Evolutionary conservation across 2,113 vertebrate genomes (phyloP).

Genomic region (Neodontobutis hainanensis): DNA sequence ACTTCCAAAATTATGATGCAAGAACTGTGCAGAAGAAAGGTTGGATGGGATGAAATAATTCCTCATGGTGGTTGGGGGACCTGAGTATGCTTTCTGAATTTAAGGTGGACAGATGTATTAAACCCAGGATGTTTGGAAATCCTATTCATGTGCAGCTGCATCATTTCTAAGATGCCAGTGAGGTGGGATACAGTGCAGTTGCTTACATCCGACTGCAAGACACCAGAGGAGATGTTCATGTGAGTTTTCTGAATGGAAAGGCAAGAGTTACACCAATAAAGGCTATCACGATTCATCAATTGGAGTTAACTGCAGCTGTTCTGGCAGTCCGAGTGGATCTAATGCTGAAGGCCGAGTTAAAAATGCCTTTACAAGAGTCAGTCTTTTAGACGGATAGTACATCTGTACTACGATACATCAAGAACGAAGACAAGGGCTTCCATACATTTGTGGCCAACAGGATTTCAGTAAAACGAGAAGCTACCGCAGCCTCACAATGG

Average conservation of each 20-base stretch:
- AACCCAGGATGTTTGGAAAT: neutral
- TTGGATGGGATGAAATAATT: neutral
- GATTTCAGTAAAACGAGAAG: neutral
- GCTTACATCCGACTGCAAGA: neutral
- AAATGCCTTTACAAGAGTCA: neutral
- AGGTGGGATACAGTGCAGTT: neutral
- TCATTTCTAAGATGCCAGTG: neutral
- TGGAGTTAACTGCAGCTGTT: neutral
- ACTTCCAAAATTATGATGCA: neutral
- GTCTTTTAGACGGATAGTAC: neutral
- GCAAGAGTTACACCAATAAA: neutral
- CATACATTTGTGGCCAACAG: neutral
- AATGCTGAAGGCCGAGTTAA: neutral
- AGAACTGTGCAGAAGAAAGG: neutral
- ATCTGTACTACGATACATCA: neutral
- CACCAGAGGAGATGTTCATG: neutral
- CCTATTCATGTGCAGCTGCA: neutral
- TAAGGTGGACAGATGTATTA: neutral
- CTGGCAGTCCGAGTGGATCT: neutral
- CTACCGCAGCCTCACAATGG: no score
- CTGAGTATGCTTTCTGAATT: neutral
- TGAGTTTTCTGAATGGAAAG: neutral
- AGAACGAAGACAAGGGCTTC: neutral
- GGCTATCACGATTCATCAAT: no score
- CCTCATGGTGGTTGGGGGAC: neutral